A percentile compares a stretch with the other conserved stretches of the same genome.
Evolutionary conservation across 2,113 vertebrate genomes (phyloP).

Genomic region (Amia ocellicauda): DNA sequence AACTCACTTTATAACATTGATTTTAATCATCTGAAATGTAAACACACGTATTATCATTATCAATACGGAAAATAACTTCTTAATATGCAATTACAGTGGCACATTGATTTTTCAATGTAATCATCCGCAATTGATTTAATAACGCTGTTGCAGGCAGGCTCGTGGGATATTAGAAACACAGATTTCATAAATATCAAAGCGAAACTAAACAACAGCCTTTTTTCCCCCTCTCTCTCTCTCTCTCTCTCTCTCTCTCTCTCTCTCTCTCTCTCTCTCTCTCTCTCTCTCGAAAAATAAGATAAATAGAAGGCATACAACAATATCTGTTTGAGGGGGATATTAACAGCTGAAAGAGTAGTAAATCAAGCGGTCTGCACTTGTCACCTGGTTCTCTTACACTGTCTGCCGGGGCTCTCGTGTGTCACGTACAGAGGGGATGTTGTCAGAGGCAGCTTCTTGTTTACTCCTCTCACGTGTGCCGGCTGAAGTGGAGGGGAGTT

Average conservation of each 20-base stretch:
- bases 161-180: conserved; percentile 78
- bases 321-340: conserved; percentile 58
- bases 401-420: too few species aligned
- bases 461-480: too few species aligned
- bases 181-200: conserved; percentile 89
- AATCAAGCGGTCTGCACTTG: conserved; percentile 67
- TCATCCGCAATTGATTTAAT: conserved; percentile 88
- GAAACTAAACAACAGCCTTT: conserved; percentile 46
- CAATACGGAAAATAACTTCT: conserved; percentile 84
- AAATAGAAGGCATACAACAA: conserved; percentile 50
- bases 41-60: conserved; percentile 92
- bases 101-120: conserved; percentile 88
- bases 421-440: too few species aligned
- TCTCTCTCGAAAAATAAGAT: conserved; percentile 34
- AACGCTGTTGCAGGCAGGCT: conserved; percentile 78
- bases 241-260: too few species aligned
- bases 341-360: conserved; percentile 58
- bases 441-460: too few species aligned
- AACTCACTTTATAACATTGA: conserved; percentile 76
- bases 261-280: too few species aligned
- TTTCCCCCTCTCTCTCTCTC: too few species aligned
- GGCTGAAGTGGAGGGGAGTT: too few species aligned
- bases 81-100: conserved; percentile 91
- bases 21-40: conserved; percentile 85
- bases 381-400: conserved; percentile 29